Evolutionary conservation across 2,888 invertebrate species (phyloP), one percentile per base, ranked within the genome.

Genomic region (Coelopa pilipes): DNA sequence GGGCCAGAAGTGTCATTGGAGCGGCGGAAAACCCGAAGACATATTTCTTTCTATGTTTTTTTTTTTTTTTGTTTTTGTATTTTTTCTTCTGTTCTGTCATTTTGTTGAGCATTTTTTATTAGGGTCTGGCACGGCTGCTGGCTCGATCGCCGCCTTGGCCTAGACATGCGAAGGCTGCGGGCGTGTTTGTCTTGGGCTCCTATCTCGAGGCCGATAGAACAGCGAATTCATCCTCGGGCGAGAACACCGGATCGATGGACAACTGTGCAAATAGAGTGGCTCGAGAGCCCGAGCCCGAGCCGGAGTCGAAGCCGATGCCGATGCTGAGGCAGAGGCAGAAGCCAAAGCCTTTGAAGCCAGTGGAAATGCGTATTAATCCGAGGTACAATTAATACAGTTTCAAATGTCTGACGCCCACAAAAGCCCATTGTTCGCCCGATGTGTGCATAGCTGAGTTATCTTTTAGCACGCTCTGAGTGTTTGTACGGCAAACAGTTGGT

Each of bases 211-310:
- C 17, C 55, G 74, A 74, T 34, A 57, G 57, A 72, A 72, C 59
- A 68, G 63, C 65, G 67, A 74, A 72, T 72, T 63, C 49, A 63
- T 69, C 67, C 50, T 69, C n/a, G 34, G 34, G 34, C 34, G 34
- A 34, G 34, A 34, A 34, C 34, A 34, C 34, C 7, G 34, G 34
- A 34, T 34, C 34, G 34, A 19, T 17, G 81, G 80, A 79, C 82
- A 82, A 82, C 82, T 82, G 82, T 81, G 80, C 82, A 82, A 82
- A 82, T 81, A 82, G 81, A 81, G 81, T 50, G 49, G 3, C n/a
- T 21, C 50, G 5, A 49, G 13, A 46, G 45, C n/a, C n/a, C n/a
- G n/a, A n/a, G n/a, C n/a, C n/a, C n/a, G n/a, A n/a, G n/a, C n/a
- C n/a, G n/a, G n/a, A n/a, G n/a, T n/a, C n/a, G n/a, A n/a, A n/a